Evolutionary conservation across 2,888 invertebrate genomes (phyloP).

Genomic region (Halictus ligatus): DNA sequence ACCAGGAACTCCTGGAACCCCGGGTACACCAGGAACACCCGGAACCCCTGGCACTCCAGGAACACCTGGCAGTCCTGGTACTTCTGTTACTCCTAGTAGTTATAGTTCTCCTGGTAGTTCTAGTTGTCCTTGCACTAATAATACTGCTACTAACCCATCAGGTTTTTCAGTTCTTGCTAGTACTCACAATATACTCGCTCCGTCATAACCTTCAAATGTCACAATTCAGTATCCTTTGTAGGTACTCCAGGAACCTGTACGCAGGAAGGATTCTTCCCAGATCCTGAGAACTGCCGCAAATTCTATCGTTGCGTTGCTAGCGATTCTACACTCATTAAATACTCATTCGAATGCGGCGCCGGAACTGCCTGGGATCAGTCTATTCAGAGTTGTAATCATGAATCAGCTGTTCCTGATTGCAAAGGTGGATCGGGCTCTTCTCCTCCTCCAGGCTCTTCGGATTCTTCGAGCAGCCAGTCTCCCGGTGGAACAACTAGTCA

Average conservation of each 20-base stretch:
- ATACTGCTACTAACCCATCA: slow-evolving; percentile 62
- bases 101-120: slow-evolving; percentile 46
- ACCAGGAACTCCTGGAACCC: slow-evolving; percentile 51
- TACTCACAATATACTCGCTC: not conserved
- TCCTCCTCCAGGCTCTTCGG: slow-evolving; percentile 31
- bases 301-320: slow-evolving; percentile 91
- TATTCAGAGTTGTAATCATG: slow-evolving; percentile 87
- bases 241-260: slow-evolving; percentile 83
- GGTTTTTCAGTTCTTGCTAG: slow-evolving; percentile 6
- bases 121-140: slow-evolving; percentile 36
- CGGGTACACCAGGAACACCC: slow-evolving; percentile 58
- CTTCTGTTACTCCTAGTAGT: slow-evolving; percentile 27
- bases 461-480: slow-evolving; percentile 45
- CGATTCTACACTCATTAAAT: slow-evolving; percentile 84
- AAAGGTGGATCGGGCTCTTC: slow-evolving; percentile 62
- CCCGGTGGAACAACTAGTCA: slow-evolving; percentile 6
- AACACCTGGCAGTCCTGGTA: slow-evolving; percentile 35
- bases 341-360: slow-evolving; percentile 88
- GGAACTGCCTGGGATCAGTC: slow-evolving; percentile 90
- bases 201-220: not conserved
- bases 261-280: slow-evolving; percentile 89
- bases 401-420: slow-evolving; percentile 84
- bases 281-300: slow-evolving; percentile 89
- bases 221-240: slow-evolving; percentile 18
- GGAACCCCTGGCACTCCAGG: slow-evolving; percentile 51